These are phyloP conservation scores for Brenthis daphne DNA, from an alignment of 2,888 invertebrate genomes.

Conservation along the genomic window DNA sequence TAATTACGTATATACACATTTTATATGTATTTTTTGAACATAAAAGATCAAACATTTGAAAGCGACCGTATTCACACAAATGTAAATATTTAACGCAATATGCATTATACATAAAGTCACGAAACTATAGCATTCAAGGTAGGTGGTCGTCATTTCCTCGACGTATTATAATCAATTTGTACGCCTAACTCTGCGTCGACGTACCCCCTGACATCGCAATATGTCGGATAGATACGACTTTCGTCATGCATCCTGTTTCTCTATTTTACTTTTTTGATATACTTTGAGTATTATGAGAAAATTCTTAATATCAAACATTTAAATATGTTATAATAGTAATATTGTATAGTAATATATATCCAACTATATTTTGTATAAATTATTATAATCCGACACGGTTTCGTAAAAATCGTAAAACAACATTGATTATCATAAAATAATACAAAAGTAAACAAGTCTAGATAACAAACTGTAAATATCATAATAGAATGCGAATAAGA, in stretches of 20 bases:
- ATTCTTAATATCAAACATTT: background rate
- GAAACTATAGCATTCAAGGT: constrained; percentile 49
- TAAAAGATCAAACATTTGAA: constrained; percentile 8
- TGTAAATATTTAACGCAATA: constrained; percentile 12
- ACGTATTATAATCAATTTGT: constrained; percentile 77
- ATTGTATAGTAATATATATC: no score
- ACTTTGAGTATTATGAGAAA: constrained; percentile 3
- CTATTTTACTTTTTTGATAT: constrained; percentile 32
- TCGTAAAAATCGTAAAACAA: background rate
- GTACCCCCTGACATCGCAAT: constrained; percentile 49
- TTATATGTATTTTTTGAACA: background rate
- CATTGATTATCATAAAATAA: constrained; percentile 1
- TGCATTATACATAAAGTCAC: constrained; percentile 33
- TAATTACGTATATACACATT: no score
- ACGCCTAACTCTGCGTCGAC: constrained; percentile 66
- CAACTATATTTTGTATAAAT: no score
- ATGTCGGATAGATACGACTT: constrained; percentile 60
- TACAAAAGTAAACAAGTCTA: constrained; percentile 18
- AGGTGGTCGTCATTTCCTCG: constrained; percentile 74
- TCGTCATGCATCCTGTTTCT: constrained; percentile 70
- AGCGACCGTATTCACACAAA: background rate
- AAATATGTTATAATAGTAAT: background rate
- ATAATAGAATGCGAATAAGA: constrained; percentile 48
- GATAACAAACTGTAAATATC: constrained; percentile 38
- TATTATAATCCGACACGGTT: no score